Evolutionary conservation across 2,888 invertebrate species (phyloP), one percentile per base, ranked within the genome.

Genomic region (Lordiphosa andalusiaca): DNA sequence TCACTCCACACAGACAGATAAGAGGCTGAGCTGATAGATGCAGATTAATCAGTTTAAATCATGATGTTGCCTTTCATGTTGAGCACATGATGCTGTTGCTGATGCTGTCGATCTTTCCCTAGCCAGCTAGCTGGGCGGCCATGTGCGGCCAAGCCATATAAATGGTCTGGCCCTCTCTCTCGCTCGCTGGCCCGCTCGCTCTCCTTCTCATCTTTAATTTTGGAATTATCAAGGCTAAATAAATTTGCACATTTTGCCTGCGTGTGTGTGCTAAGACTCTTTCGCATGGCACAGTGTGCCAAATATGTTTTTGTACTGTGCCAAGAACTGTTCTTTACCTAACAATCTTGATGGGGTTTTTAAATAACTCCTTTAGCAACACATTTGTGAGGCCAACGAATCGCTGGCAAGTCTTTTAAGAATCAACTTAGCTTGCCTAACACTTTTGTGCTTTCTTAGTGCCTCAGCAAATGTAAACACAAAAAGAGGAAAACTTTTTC

Each of bases 181-280:
- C 12, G 19, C 33, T 10, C 7, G 16, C 37, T 25, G 36, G 12
- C 48, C 13, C 12, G 6, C 23, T 6, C 25, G 19, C 30, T 13
- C n/a, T 21, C 13, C 7, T 13, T 7, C 37, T 12, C 52, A 23
- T 63, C 71, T 82, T 72, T 63, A 78, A 69, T 69, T 74, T 82
- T 49, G 53, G 61, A 71, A 61, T 56, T 63, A 82, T 80, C 78
- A 80, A 83, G 78, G 78, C 67, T 80, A 83, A 80, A 78, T 83
- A 75, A 83, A 78, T 78, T 78, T 73, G 80, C 78, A 83, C 80
- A 80, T 71, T 71, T 69, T 47, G 62, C 55, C 30, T 51, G 58
- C 12, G 49, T 49, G 36, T 49, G 36, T 35, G 58, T 49, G 12
- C 10, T 30, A 30, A 30, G 30, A 30, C 10, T 25, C 4, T 41